Conservation (phyloP, 2,888 invertebrate genomes). For the Caprella mutica region DNA sequence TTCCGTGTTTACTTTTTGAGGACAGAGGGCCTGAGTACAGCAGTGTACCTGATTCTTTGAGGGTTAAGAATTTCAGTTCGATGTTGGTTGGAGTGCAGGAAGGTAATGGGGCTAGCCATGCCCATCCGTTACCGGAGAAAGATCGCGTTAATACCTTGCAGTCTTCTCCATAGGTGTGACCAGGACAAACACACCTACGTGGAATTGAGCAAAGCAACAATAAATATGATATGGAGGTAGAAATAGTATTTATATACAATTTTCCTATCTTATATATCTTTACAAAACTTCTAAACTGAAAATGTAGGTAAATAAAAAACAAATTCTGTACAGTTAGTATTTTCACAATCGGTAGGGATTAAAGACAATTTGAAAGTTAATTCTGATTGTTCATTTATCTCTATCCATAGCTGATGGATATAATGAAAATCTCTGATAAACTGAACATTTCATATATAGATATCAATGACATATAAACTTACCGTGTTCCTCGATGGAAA, state of each 20-base stretch:
- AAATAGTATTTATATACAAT: neutral
- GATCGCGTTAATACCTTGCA: conserved; percentile 25
- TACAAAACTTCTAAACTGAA: neutral
- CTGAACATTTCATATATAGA: neutral
- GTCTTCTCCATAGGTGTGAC: conserved; percentile 16
- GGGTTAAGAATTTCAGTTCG: conserved; percentile 23
- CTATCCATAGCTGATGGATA: no score
- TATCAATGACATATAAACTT: neutral
- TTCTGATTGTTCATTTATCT: no score
- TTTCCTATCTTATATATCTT: neutral
- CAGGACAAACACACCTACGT: conserved; percentile 31
- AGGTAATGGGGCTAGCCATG: conserved; percentile 24
- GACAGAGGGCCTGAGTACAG: conserved; percentile 27
- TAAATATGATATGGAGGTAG: no score
- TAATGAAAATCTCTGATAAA: neutral
- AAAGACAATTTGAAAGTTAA: no score
- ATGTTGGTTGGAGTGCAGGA: conserved; percentile 22
- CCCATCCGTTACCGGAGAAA: conserved; percentile 26
- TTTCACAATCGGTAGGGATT: no score
- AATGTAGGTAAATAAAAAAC: neutral
- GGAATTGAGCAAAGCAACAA: no score
- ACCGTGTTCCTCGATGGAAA: conserved; percentile 4
- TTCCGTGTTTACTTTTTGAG: no score
- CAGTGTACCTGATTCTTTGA: conserved; percentile 16
- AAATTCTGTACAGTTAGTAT: neutral